Evolutionary conservation across 92 coral and sea anemone genomes (phyloP).

Genomic region (Montipora capitata): DNA sequence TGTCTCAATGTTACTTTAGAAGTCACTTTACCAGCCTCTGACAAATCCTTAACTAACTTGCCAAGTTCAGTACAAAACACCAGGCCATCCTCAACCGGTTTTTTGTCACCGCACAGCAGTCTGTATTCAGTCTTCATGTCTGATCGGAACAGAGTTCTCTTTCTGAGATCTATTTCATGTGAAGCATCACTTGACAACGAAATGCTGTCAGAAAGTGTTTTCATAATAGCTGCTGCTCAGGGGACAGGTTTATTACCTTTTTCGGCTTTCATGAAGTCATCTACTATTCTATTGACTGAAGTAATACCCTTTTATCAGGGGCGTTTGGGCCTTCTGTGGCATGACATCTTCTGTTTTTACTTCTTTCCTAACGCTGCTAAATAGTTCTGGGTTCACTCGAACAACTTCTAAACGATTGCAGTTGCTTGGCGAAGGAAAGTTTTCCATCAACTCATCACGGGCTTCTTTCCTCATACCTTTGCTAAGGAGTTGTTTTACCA

Average conservation of each 20-base stretch:
- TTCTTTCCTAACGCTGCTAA: conserved; percentile 11
- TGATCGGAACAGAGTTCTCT: conserved; percentile 28
- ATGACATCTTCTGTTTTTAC: conserved; percentile 54
- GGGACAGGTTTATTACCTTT: conserved; percentile 20
- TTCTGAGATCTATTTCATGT: conserved; percentile 31
- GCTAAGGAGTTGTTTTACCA: no score
- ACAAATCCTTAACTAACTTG: conserved; percentile 53
- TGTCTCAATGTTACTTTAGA: conserved; percentile 31
- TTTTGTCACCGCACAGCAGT: conserved; percentile 56
- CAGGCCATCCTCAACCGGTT: conserved; percentile 54
- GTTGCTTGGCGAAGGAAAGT: no score
- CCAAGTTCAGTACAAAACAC: conserved; percentile 59
- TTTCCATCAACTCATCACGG: no score
- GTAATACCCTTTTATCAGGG: no score
- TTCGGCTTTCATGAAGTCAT: conserved; percentile 16
- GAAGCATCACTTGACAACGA: conserved; percentile 45
- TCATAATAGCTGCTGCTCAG: background rate
- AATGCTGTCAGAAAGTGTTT: conserved; percentile 26
- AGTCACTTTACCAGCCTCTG: conserved; percentile 59
- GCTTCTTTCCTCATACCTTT: no score
- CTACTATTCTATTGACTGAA: conserved; percentile 11
- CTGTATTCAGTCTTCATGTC: conserved; percentile 53
- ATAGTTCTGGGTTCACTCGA: no score
- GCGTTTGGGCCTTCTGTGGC: conserved; percentile 59
- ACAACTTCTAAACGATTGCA: no score